Evolutionary conservation across 2,888 invertebrate species (phyloP), one percentile per base, ranked within the genome.

Genomic region (Argynnis bischoffii): DNA sequence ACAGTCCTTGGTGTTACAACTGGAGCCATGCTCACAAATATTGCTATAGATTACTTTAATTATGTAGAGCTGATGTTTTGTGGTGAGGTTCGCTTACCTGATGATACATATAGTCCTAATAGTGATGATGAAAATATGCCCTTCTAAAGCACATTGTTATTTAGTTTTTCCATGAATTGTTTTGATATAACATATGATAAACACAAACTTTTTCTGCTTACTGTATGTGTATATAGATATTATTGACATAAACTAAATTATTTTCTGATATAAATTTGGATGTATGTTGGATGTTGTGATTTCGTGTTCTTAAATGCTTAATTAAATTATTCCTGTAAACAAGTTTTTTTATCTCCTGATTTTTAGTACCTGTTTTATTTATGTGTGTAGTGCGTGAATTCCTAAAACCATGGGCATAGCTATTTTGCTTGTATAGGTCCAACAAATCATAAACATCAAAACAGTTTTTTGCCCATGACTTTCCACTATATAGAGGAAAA

Each of bases 1-100:
- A 95, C 95, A 46, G 76, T 95, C 48, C 92, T 95, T 73, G 97
- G 97, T 46, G 81, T 97, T n/a, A 92, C 94, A 31, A 95, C 96
- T 51, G 95, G 96, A 67, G 87, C 94, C 57, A 94, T 94, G 72
- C 87, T 96, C 41, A 93, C 95, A 50, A 93, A 93, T 73, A 90
- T 94, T 75, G 95, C 95, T 69, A 87, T 94, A 75, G 94, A 94
- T 80, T 96, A 95, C 84, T 92, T 95, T 71, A 89, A 93, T 67
- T 94, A 94, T 83, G 91, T 95, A 47, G 95, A 96, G 77, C 85
- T 89, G 6, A 93, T 94, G 89, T 88, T 93, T 79, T 92, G 92
- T 81, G 90, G 89, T 66, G 94, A 93, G 80, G 89, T 94, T 72
- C 90, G 88, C 70, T 76, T 89, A 51, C 90, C 87, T 66, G 92